Conservation (phyloP, 2,888 invertebrate species). For the Deilephila elpenor region DNA sequence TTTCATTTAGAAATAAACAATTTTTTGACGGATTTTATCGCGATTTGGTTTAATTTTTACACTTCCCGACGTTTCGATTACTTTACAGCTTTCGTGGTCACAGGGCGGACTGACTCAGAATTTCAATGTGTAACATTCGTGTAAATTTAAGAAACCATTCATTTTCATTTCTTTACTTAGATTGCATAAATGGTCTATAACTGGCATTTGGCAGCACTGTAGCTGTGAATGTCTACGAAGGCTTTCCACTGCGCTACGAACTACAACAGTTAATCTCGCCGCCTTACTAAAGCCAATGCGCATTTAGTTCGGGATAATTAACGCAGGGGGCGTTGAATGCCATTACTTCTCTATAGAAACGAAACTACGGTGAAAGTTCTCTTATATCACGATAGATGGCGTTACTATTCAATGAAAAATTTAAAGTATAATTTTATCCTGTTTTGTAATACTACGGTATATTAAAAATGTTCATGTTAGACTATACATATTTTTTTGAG, state of each 20-base stretch:
- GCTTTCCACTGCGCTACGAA: not conserved
- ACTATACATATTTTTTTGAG: too few species aligned
- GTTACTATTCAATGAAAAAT: not conserved
- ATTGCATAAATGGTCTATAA: not conserved
- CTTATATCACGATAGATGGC: not conserved
- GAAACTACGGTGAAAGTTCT: not conserved
- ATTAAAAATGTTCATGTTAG: too few species aligned
- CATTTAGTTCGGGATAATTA: constrained; percentile 43
- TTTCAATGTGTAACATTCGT: too few species aligned
- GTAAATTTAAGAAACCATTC: too few species aligned
- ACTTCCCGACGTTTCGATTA: too few species aligned
- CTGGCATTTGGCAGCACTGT: constrained; percentile 22
- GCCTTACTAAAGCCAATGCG: not conserved
- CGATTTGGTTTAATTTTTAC: too few species aligned
- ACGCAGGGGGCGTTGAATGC: constrained; percentile 43
- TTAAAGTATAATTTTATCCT: too few species aligned
- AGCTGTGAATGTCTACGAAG: constrained; percentile 9
- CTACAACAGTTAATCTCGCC: not conserved
- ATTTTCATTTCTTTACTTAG: not conserved
- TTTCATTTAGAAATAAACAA: too few species aligned
- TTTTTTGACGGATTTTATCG: too few species aligned
- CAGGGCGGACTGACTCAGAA: too few species aligned
- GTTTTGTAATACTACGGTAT: too few species aligned
- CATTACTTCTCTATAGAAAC: not conserved
- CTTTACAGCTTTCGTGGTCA: too few species aligned